A percentile compares a stretch with the other conserved stretches of the same genome.
These are phyloP conservation scores for Anhinga rufa DNA, from an alignment of 2,113 vertebrate species.

Conservation along the genomic window DNA sequence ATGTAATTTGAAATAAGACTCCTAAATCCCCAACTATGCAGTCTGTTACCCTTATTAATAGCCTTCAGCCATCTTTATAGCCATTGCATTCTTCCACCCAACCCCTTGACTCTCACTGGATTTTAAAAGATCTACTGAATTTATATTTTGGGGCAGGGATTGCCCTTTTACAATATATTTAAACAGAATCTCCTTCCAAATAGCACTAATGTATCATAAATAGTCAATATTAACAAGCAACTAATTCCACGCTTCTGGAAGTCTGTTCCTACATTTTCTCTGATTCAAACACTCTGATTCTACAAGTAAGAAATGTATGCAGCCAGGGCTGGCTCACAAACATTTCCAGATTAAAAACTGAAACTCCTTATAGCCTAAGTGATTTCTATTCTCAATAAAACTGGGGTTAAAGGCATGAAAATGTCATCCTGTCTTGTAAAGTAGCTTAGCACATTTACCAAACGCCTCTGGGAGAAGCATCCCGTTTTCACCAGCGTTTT, in stretches of 20 bases:
- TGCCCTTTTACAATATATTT: background rate
- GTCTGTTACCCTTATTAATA: background rate
- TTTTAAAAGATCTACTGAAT: background rate
- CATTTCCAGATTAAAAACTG: background rate
- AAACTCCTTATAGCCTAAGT: background rate
- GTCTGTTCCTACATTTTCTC: background rate
- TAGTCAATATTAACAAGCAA: background rate
- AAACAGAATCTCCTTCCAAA: background rate
- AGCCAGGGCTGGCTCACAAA: background rate
- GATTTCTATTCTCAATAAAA: conserved; percentile 27
- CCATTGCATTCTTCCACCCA: background rate
- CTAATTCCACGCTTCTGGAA: background rate
- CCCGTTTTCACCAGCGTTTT: conserved; percentile 42
- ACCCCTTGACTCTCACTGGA: background rate
- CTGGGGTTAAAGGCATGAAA: conserved; percentile 26
- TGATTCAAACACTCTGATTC: background rate
- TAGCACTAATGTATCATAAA: background rate
- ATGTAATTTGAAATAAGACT: background rate
- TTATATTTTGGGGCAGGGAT: background rate
- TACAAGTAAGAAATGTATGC: background rate
- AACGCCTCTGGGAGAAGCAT: conserved; percentile 34
- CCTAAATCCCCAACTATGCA: background rate
- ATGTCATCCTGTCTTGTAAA: conserved; percentile 38
- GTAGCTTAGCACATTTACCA: conserved; percentile 21
- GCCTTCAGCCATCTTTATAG: background rate